phyloP scores from a whole-genome alignment of 2,113 vertebrate genomes.

The Neofelis nebulosa region DNA sequence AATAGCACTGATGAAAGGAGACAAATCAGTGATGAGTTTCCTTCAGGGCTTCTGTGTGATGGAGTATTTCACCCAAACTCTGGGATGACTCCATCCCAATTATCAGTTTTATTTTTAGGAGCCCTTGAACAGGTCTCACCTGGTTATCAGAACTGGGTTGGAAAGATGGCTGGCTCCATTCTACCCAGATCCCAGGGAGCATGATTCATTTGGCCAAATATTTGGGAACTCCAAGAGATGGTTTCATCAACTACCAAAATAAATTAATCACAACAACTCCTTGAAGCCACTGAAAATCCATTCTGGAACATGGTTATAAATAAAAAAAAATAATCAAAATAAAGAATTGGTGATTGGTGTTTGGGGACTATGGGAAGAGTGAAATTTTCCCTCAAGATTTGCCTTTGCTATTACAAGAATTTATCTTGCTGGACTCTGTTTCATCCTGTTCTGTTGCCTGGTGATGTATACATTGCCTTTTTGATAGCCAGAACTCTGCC shows the following conservation, averaged over 20 bases:
- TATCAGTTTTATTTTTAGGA: neutral
- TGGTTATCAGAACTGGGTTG: neutral
- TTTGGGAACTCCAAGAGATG: neutral
- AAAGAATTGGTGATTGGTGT: neutral
- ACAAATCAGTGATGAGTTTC: neutral
- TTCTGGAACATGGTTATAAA: conserved; percentile 14
- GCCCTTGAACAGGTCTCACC: neutral
- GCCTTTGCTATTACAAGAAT: neutral
- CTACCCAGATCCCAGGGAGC: neutral
- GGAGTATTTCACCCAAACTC: neutral
- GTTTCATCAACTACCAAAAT: neutral
- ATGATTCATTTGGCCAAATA: neutral
- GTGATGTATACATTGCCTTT: neutral
- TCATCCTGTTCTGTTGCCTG: neutral
- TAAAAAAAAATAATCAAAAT: conserved; percentile 25
- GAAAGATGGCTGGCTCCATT: neutral
- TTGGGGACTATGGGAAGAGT: neutral
- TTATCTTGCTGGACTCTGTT: neutral
- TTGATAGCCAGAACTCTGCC: neutral
- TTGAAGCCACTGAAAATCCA: neutral
- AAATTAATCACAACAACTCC: conserved; percentile 4
- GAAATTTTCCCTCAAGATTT: neutral
- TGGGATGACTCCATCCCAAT: neutral
- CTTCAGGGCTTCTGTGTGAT: neutral
- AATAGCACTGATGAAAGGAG: neutral